Evolutionary conservation across 2,888 invertebrate genomes (phyloP), one percentile per base, ranked within the genome.

Genomic region (Orthosia cruda): DNA sequence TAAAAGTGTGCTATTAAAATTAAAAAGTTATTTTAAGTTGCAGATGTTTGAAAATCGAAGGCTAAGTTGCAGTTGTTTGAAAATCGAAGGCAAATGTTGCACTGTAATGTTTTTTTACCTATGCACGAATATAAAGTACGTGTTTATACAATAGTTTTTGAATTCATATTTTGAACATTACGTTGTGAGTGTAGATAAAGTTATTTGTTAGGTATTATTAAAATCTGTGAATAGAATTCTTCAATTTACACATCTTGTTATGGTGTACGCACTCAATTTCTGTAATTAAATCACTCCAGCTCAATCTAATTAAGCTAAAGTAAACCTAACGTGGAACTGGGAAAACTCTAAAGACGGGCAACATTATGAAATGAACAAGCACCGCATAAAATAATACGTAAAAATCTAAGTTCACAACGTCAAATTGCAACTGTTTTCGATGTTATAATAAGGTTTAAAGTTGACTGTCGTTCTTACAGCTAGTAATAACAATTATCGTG

Each of bases 401-500:
- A 83, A 64, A 71, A 72, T 77, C 55, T 63, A 58, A 11, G 18
- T 45, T 16, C 47, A 55, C n/a, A n/a, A 55, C n/a, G 55, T 50
- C 45, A 66, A 87, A 84, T 85, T 69, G 63, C 57, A 70, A 72
- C 86, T 81, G 78, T 87, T 80, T 87, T 58, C 1, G 0, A 3
- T 16, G 20, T 47, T 20, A 47, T 7, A 32, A 84, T 88, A 91
- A 73, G 81, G 89, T 87, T 74, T 61, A 84, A 49, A 86, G 76
- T 89, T 16, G 74, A 63, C 77, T 82, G 86, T 58, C 62, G 55
- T 64, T 72, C 76, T 61, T 71, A 32, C 47, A 84, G 83, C 90
- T 91, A 88, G 91, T 91, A 92, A 89, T 88, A 89, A 87, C 89
- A 92, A 92, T 93, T 91, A 93, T 89, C 84, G 87, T 89, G 82